These are phyloP conservation scores for Brachionus rotundiformis DNA, from an alignment of 1,140 invertebrate genomes.

Conservation along the genomic window DNA sequence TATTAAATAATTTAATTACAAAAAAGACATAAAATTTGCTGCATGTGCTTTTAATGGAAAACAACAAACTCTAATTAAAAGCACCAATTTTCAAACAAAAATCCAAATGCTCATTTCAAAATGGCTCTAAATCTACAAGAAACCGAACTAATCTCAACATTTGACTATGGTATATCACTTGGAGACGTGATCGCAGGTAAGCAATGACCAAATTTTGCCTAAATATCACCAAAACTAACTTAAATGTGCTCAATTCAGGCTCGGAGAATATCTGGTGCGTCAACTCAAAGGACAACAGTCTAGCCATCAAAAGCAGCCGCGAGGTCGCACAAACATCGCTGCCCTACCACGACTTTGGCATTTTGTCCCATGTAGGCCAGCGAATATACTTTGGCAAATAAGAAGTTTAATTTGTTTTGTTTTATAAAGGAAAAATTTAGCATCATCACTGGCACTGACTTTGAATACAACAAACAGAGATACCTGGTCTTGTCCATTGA, in stretches of 20 bases:
- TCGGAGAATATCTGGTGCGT: slow-evolving; percentile 28
- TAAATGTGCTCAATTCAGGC: too few relatives aligned
- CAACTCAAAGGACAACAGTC: slow-evolving; percentile 23
- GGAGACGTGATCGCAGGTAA: neutral
- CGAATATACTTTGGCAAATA: neutral
- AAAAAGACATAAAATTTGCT: slow-evolving; percentile 8
- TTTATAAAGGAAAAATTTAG: neutral
- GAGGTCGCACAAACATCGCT: neutral
- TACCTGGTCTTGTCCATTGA: slow-evolving; percentile 9
- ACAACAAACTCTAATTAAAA: neutral
- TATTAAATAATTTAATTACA: too few relatives aligned
- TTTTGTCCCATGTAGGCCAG: neutral
- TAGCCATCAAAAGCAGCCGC: neutral
- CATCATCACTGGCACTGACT: neutral
- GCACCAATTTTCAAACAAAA: neutral
- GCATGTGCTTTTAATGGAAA: neutral
- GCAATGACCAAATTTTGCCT: too few relatives aligned
- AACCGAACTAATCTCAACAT: slow-evolving; percentile 30
- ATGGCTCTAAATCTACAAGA: slow-evolving; percentile 45
- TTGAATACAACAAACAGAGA: slow-evolving; percentile 6
- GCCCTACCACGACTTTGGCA: slow-evolving; percentile 29
- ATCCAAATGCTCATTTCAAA: slow-evolving; percentile 5
- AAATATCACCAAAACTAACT: too few relatives aligned
- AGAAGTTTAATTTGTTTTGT: neutral
- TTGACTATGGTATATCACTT: slow-evolving; percentile 24